These are phyloP conservation scores for Coturnix japonica DNA, from an alignment of 2,113 vertebrate species.

Conservation along the genomic window DNA sequence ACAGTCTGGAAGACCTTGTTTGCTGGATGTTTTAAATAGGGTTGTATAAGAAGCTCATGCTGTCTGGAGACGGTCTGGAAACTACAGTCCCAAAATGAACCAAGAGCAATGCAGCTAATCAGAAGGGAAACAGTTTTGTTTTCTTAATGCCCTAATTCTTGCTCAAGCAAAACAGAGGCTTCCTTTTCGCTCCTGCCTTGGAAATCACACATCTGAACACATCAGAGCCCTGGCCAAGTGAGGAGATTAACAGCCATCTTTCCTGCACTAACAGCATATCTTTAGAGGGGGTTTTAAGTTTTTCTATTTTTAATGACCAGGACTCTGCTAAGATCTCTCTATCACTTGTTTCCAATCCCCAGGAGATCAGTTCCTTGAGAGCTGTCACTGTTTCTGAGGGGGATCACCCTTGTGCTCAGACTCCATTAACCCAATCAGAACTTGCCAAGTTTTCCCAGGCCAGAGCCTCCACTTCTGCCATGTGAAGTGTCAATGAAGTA, in stretches of 20 bases:
- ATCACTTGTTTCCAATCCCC: not conserved
- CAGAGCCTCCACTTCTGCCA: not conserved
- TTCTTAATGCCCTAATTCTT: not conserved
- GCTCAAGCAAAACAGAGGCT: not conserved
- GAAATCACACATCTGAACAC: not conserved
- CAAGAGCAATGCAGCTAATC: not conserved
- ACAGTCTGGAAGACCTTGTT: not conserved
- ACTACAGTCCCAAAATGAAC: not conserved
- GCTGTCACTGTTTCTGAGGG: not conserved
- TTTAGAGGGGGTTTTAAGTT: not conserved
- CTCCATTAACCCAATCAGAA: not conserved
- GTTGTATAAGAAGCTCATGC: not conserved
- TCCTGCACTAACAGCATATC: not conserved
- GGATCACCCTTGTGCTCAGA: not conserved
- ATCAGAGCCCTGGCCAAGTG: not conserved
- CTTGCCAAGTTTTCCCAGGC: not conserved
- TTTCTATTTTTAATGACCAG: not conserved
- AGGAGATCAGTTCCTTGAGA: not conserved
- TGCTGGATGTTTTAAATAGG: not conserved
- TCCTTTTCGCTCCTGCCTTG: not conserved
- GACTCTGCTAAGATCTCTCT: not conserved
- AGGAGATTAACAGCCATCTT: not conserved
- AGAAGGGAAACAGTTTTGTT: not conserved
- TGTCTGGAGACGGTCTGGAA: not conserved
- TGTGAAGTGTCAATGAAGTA: not conserved